A percentile compares a stretch with the other conserved stretches of the same genome.
Evolutionary conservation across 92 coral and sea anemone genomes (phyloP).

Genomic region (Nematostella vectensis): DNA sequence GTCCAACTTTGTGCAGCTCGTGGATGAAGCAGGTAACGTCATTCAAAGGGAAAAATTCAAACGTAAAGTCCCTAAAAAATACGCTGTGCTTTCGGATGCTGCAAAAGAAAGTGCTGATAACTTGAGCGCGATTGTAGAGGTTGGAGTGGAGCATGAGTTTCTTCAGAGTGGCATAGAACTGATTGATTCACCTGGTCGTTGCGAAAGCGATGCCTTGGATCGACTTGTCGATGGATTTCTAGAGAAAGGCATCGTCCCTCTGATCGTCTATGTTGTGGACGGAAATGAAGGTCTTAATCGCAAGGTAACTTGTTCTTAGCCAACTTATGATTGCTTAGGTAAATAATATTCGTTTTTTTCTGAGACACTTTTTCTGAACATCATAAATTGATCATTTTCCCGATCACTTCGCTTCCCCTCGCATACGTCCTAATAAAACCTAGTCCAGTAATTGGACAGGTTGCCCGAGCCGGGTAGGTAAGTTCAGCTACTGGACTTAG

Average conservation of each 20-base stretch:
- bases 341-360: too few species aligned
- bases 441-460: too few species aligned
- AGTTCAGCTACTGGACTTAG: too few species aligned
- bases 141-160: slow-evolving; percentile 28
- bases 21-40: slow-evolving; percentile 8
- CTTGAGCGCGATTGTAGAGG: slow-evolving; percentile 30
- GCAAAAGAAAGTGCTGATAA: slow-evolving; percentile 15
- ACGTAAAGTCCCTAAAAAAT: slow-evolving; percentile 8
- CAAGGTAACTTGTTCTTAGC: slow-evolving; percentile 27
- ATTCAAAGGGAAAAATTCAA: slow-evolving; percentile 1
- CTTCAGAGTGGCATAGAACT: slow-evolving; percentile 44
- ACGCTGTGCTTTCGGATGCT: slow-evolving; percentile 19
- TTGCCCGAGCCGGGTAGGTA: too few species aligned
- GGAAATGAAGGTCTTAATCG: slow-evolving; percentile 28
- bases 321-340: background rate
- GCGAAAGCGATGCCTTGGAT: slow-evolving; percentile 38
- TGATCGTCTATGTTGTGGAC: slow-evolving; percentile 43
- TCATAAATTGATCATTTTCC: too few species aligned
- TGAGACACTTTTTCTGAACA: background rate
- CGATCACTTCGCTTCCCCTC: too few species aligned
- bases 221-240: slow-evolving; percentile 39
- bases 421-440: too few species aligned
- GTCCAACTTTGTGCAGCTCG: slow-evolving; percentile 16
- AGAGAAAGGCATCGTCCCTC: slow-evolving; percentile 35
- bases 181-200: slow-evolving; percentile 54